Evolutionary conservation across 2,113 vertebrate genomes (phyloP), one percentile per base, ranked within the genome.

Genomic region (Zingel zingel): DNA sequence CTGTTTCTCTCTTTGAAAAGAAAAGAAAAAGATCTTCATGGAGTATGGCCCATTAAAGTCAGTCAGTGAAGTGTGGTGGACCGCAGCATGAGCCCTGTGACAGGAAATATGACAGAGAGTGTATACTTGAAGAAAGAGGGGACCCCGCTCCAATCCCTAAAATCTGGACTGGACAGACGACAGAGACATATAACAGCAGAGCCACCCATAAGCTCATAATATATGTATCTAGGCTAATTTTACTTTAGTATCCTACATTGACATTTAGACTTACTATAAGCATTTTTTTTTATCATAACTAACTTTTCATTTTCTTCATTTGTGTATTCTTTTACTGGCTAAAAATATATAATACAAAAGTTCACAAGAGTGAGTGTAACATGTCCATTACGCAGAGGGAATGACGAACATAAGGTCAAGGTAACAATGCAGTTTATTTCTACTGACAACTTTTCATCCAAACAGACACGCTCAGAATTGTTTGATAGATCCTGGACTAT

Each of bases 101-200:
- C 71, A 86, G 74, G 72, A 85, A 74, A 77, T 74, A 61, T 84
- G 70, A 88, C 62, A 27, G 66, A 72, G 68, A 71, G 82, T 74
- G 73, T 86, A 61, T 90, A 74, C 86, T 78, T 86, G 77, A 68
- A 76, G 64, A 81, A 54, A 54, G 23, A 21, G 0, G 1, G 23
- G 13, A 53, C 36, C 62, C 48, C 14, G 54, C 13, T 58, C 2
- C 18, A 66, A 67, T 30, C 25, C 53, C n/a, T 36, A 53, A 83
- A 63, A 57, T n/a, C 50, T 47, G 39, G 19, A 69, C 50, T 14
- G 68, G 65, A 58, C 72, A 76, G 80, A 91, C 87, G 85, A 88
- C 84, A 88, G 87, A 87, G 73, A 90, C 67, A 39, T 87, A 82
- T 67, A 70, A 68, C 87, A 85, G 84, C 87, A 87, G 83, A 79